A percentile compares a stretch with the other conserved stretches of the same genome.
Evolutionary conservation across 64 coral and sea anemone genomes (phyloP).

Genomic region (Pocillopora damicornis): DNA sequence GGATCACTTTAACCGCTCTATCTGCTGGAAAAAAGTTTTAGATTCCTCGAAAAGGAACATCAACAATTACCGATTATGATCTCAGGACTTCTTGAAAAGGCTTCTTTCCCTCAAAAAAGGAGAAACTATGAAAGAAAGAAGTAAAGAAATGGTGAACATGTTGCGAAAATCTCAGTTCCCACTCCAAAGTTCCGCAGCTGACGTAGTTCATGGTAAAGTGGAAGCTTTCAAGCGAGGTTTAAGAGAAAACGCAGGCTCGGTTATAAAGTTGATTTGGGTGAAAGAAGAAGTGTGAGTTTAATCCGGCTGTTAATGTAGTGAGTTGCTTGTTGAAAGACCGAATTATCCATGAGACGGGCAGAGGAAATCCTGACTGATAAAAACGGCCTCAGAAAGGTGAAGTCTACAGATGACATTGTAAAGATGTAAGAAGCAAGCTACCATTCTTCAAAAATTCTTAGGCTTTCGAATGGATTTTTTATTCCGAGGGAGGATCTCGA

Average conservation of each 20-base stretch:
- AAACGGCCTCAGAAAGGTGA: conserved; percentile 36
- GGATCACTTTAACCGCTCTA: conserved; percentile 45
- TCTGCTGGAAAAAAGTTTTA: conserved; percentile 41
- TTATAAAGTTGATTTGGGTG: neutral
- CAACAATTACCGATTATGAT: conserved; percentile 59
- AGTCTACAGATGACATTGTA: conserved; percentile 52
- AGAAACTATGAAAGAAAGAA: conserved; percentile 50
- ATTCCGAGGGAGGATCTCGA: conserved; percentile 19
- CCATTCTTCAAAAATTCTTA: neutral
- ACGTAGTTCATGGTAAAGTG: neutral
- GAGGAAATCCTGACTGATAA: conserved; percentile 48
- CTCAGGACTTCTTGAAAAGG: conserved; percentile 64
- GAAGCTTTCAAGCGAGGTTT: conserved; percentile 3
- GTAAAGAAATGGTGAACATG: conserved; percentile 35
- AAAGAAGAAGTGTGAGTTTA: conserved; percentile 45
- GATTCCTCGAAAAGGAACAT: conserved; percentile 52
- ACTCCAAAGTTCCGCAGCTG: neutral
- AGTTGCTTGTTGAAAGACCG: conserved; percentile 19
- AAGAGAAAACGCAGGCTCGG: neutral
- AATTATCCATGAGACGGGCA: conserved; percentile 19
- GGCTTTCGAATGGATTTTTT: conserved; percentile 10
- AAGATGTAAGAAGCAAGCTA: conserved; percentile 18
- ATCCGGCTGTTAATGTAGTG: conserved; percentile 32
- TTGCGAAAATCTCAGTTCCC: conserved; percentile 1
- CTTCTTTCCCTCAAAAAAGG: conserved; percentile 44